Evolutionary conservation across 2,797 vertebrate genomes (phyloP).

Genomic region (Tangara arthus): DNA sequence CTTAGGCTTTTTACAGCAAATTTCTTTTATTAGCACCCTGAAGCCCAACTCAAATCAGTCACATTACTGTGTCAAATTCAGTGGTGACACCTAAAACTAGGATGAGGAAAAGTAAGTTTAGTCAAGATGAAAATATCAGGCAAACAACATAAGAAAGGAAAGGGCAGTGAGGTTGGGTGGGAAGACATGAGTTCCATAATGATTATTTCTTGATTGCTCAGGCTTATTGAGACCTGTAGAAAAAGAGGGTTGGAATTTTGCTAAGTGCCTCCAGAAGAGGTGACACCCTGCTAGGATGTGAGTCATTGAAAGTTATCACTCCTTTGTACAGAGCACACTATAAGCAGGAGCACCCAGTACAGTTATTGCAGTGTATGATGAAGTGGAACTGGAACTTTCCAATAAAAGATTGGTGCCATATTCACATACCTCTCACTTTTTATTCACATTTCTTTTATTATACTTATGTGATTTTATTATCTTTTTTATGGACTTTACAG

Average conservation of each 20-base stretch:
- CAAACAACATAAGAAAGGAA: not conserved
- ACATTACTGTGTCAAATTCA: not conserved
- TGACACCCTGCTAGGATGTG: not conserved
- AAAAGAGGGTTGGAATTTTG: not conserved
- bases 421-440: not conserved
- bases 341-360: not conserved
- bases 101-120: not conserved
- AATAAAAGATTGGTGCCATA: not conserved
- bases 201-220: not conserved
- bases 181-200: not conserved
- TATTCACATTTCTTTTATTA: slow-evolving; percentile 38
- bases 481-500: not conserved
- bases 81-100: not conserved
- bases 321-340: not conserved
- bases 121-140: not conserved
- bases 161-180: not conserved
- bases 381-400: not conserved
- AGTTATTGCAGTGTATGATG: fast-evolving
- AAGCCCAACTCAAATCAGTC: not conserved
- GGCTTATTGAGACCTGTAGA: not conserved
- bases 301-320: not conserved
- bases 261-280: not conserved
- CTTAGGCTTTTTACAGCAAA: not conserved
- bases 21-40: not conserved
- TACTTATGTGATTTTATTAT: slow-evolving; percentile 10